A percentile compares a stretch with the other conserved stretches of the same genome.
Conservation (phyloP, 2,888 invertebrate species). For the Pandemis cinnamomeana region DNA sequence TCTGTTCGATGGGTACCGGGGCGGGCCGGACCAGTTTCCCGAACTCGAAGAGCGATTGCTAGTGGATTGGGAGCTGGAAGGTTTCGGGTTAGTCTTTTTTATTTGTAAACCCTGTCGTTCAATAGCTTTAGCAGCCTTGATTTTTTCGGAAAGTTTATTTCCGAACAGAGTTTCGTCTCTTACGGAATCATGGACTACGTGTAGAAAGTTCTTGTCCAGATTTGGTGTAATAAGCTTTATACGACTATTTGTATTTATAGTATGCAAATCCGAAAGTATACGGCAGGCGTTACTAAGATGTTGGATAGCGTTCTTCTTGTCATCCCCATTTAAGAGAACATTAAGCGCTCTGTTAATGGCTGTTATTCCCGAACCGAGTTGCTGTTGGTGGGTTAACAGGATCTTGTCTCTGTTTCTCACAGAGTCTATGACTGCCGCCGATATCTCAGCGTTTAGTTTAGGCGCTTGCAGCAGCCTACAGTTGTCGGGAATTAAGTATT, state of each 20-base stretch:
- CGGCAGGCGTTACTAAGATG: slow-evolving; percentile 34
- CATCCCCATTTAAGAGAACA: background rate
- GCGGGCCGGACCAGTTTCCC: slow-evolving; percentile 44
- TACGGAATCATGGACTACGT: slow-evolving; percentile 40
- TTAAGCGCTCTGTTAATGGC: slow-evolving; percentile 39
- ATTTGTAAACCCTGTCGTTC: slow-evolving; percentile 20
- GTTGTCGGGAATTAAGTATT: slow-evolving; percentile 38
- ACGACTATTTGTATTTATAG: slow-evolving; percentile 26
- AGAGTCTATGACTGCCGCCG: slow-evolving; percentile 36
- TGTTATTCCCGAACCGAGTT: slow-evolving; percentile 41
- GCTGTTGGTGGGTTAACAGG: slow-evolving; percentile 38
- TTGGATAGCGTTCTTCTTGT: slow-evolving; percentile 39
- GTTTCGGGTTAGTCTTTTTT: background rate
- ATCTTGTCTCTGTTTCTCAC: slow-evolving; percentile 33
- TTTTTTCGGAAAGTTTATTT: slow-evolving; percentile 39
- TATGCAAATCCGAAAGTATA: slow-evolving; percentile 41
- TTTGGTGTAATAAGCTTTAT: slow-evolving; percentile 41
- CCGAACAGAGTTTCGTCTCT: slow-evolving; percentile 46
- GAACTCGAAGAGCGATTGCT: background rate
- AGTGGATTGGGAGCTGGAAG: background rate
- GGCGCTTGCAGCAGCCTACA: slow-evolving; percentile 42
- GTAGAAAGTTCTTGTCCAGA: slow-evolving; percentile 43
- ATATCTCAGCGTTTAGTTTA: slow-evolving; percentile 41
- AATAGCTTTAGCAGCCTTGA: slow-evolving; percentile 34
- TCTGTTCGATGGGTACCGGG: slow-evolving; percentile 45